Evolutionary conservation across 30 jellyfish, hydroid and myxozoan species (phyloP).

Genomic region (Hydra vulgaris): DNA sequence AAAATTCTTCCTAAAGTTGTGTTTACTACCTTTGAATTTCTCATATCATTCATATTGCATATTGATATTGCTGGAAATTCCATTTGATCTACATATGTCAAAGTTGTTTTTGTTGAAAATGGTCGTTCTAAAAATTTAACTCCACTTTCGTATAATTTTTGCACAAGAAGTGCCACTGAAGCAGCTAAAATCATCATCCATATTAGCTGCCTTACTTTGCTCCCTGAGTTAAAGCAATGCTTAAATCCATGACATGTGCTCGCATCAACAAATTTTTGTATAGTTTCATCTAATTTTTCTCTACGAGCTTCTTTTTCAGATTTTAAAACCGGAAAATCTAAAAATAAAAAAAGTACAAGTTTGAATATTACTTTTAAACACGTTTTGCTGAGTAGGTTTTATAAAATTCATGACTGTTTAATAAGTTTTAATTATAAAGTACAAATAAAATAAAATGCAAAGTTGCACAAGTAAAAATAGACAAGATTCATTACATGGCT

Average conservation of each 20-base stretch:
- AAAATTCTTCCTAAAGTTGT: conserved; percentile 48
- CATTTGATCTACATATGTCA: conserved; percentile 48
- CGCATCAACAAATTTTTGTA: conserved; percentile 34
- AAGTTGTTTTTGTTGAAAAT: conserved; percentile 77
- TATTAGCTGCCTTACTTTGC: conserved; percentile 43
- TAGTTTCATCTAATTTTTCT: conserved; percentile 25
- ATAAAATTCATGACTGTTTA: too few relatives aligned
- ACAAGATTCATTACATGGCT: background rate
- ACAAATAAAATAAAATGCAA: too few relatives aligned
- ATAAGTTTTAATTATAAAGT: too few relatives aligned
- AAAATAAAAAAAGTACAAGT: too few relatives aligned
- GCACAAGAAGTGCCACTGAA: conserved; percentile 73
- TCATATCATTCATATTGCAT: conserved; percentile 70
- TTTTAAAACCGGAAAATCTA: background rate
- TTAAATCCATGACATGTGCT: conserved; percentile 85
- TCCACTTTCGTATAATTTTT: conserved; percentile 73
- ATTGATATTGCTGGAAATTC: conserved; percentile 82
- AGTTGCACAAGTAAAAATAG: background rate
- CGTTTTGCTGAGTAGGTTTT: too few relatives aligned
- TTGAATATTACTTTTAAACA: too few relatives aligned
- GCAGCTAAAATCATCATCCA: conserved; percentile 62
- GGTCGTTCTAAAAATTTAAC: conserved; percentile 64
- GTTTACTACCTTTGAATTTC: conserved; percentile 51
- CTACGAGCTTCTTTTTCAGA: conserved; percentile 33
- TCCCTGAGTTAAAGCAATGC: conserved; percentile 61